Conservation (phyloP, 2,797 vertebrate genomes). For the Pantherophis alleghaniensis region DNA sequence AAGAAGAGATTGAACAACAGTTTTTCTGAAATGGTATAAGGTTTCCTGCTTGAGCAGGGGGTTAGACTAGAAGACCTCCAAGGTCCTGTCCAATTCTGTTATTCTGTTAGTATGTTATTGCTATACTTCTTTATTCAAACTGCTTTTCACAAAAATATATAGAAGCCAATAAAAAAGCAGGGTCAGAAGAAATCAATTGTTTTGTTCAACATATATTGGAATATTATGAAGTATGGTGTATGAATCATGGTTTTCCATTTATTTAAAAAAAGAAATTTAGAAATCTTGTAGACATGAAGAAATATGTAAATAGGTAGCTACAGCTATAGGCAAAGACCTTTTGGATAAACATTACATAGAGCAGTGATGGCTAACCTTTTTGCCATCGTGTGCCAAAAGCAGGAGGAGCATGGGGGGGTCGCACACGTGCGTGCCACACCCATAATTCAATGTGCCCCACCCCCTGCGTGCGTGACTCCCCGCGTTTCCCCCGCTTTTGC, state of each 20-base stretch:
- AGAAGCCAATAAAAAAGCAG: neutral
- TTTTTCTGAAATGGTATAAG: neutral
- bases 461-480: too few relatives aligned
- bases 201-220: neutral
- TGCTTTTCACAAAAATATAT: neutral
- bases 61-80: neutral
- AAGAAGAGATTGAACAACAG: neutral
- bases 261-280: neutral
- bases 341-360: conserved; percentile 22
- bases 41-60: neutral
- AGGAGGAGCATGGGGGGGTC: too few relatives aligned
- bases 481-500: too few relatives aligned
- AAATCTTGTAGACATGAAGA: neutral
- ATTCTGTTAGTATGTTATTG: neutral
- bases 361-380: too few relatives aligned
- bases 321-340: neutral
- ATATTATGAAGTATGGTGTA: neutral
- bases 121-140: neutral
- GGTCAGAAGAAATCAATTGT: neutral
- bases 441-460: too few relatives aligned
- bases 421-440: too few relatives aligned
- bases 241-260: neutral
- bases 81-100: neutral
- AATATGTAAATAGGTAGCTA: fast-evolving
- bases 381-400: too few relatives aligned